Conservation (phyloP, 2,888 invertebrate species). For the Phanerotoma sp. region DNA sequence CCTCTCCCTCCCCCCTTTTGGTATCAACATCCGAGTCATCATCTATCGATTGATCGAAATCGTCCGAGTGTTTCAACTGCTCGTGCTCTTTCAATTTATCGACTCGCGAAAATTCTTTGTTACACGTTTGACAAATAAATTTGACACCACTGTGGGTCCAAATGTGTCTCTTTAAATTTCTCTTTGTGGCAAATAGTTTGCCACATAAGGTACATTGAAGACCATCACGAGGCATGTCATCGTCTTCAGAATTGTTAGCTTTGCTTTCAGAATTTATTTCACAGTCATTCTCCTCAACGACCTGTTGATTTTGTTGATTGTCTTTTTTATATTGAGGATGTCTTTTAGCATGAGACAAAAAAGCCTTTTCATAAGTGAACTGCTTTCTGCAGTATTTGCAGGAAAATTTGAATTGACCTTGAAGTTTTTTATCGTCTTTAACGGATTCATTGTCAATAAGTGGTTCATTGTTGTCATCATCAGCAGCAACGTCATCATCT, state of each 20-base stretch:
- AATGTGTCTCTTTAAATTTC: conserved; percentile 50
- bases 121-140: conserved; percentile 46
- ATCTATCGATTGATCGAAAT: conserved; percentile 42
- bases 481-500: background rate
- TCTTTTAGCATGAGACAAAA: conserved; percentile 44
- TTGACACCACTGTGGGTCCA: conserved; percentile 51
- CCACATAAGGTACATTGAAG: conserved; percentile 51
- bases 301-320: conserved; percentile 8
- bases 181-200: conserved; percentile 48
- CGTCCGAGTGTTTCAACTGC: conserved; percentile 48
- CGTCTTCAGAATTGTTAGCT: conserved; percentile 33
- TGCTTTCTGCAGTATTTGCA: conserved; percentile 49
- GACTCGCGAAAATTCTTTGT: conserved; percentile 48
- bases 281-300: no score
- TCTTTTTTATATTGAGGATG: conserved; percentile 42
- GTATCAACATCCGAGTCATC: conserved; percentile 46
- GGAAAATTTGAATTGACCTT: conserved; percentile 34
- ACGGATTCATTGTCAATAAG: no score
- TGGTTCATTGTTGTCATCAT: conserved; percentile 28
- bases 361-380: conserved; percentile 50
- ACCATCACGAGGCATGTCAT: conserved; percentile 42
- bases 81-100: conserved; percentile 52
- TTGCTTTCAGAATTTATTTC: conserved; percentile 5
- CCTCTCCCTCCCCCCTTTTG: conserved; percentile 38
- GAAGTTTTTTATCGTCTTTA: background rate